Conservation (phyloP, 2,888 invertebrate species). For the Tenthredo livida region DNA sequence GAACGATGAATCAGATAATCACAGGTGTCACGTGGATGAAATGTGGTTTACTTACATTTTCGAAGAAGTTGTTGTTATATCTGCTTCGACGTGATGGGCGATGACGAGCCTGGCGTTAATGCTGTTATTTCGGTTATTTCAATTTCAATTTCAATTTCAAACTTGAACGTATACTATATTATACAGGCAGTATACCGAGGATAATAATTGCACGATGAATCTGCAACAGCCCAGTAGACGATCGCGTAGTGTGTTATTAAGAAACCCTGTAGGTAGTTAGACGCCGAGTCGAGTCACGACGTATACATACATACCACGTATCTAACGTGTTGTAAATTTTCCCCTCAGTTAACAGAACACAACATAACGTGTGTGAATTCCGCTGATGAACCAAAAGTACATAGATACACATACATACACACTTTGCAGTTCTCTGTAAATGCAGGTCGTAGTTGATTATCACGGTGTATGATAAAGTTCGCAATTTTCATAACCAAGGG, state of each 20-base stretch:
- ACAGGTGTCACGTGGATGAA: slow-evolving; percentile 5
- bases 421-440: not conserved
- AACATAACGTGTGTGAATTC: not conserved
- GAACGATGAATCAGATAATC: not conserved
- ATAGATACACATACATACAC: not conserved
- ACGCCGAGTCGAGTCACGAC: not conserved
- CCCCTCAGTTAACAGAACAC: not conserved
- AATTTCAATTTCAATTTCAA: too few species aligned
- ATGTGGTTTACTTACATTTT: slow-evolving; percentile 28
- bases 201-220: not conserved
- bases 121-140: not conserved
- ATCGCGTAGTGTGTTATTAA: not conserved
- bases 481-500: not conserved
- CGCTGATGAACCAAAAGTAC: not conserved
- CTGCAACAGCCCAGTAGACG: not conserved
- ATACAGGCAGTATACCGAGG: not conserved
- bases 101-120: not conserved
- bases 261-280: not conserved
- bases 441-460: not conserved
- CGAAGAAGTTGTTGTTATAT: not conserved
- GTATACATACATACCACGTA: not conserved
- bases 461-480: not conserved
- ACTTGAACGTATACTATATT: not conserved
- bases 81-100: not conserved
- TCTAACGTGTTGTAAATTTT: slow-evolving; percentile 5